A percentile compares a stretch with the other conserved stretches of the same genome.
Conservation (phyloP, 2,113 vertebrate genomes). For the Mellivora capensis region DNA sequence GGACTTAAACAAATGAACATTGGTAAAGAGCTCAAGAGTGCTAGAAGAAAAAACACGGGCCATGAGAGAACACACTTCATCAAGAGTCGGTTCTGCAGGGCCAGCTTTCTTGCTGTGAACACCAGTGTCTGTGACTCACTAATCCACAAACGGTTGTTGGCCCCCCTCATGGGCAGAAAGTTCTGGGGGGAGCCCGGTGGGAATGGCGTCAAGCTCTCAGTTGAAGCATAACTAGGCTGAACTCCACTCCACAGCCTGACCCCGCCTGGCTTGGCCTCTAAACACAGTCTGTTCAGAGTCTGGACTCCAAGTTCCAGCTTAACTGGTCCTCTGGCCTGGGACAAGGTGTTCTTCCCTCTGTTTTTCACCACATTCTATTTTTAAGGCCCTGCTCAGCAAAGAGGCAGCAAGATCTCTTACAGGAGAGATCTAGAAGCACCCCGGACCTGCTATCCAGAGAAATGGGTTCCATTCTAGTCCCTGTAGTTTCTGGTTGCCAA, state of each 20-base stretch:
- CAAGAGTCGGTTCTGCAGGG: not conserved
- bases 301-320: not conserved
- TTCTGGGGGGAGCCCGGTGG: not conserved
- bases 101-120: not conserved
- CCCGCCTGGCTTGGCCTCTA: not conserved
- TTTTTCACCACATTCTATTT: no score
- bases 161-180: not conserved
- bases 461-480: not conserved
- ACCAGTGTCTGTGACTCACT: accelerated
- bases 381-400: not conserved
- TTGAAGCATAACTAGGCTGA: not conserved
- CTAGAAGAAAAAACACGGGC: not conserved
- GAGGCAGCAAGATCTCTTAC: not conserved
- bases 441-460: not conserved
- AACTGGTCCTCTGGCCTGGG: not conserved
- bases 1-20: not conserved
- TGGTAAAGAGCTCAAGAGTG: not conserved
- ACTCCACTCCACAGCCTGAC: no score
- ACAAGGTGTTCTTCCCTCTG: no score
- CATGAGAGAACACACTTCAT: not conserved
- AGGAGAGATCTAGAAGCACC: not conserved
- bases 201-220: not conserved
- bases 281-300: not conserved
- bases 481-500: not conserved
- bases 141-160: accelerated